Percentiles rank a stretch among this genome's conserved stretches.
phyloP scores from a whole-genome alignment of 2,113 vertebrate genomes.

The Eupsittula cactorum region DNA sequence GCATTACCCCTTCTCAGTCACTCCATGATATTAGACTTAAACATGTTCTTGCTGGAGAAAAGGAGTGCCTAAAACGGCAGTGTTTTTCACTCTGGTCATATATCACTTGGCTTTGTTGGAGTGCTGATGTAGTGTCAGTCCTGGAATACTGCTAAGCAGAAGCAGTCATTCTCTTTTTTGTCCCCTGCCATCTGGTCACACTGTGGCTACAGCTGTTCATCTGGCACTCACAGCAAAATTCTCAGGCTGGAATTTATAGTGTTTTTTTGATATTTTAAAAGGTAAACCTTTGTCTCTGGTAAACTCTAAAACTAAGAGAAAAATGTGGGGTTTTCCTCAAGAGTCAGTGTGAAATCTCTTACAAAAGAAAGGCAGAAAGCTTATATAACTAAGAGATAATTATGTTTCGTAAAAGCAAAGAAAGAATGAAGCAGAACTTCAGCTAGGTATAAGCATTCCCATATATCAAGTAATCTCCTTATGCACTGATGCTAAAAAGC shows the following conservation, averaged over 20 bases:
- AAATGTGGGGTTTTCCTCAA: not conserved
- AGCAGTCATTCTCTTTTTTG: not conserved
- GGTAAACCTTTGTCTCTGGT: not conserved
- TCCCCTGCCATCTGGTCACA: not conserved
- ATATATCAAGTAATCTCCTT: not conserved
- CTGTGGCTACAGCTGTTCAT: not conserved
- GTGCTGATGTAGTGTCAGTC: not conserved
- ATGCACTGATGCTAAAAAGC: not conserved
- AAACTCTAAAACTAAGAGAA: not conserved
- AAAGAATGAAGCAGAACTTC: not conserved
- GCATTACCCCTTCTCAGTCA: not conserved
- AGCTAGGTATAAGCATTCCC: not conserved
- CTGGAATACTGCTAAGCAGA: not conserved
- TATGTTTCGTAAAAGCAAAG: not conserved
- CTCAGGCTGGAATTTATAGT: not conserved
- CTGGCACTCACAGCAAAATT: not conserved
- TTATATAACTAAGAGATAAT: not conserved
- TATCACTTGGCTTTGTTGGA: rapidly evolving
- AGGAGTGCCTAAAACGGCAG: not conserved
- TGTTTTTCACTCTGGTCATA: not conserved
- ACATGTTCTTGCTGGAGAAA: not conserved
- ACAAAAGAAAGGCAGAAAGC: not conserved
- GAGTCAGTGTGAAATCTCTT: not conserved
- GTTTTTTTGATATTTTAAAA: slow-evolving; percentile 15
- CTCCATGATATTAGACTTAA: not conserved